Conservation (phyloP, 2,888 invertebrate species). For the Andrena chrysosceles region DNA sequence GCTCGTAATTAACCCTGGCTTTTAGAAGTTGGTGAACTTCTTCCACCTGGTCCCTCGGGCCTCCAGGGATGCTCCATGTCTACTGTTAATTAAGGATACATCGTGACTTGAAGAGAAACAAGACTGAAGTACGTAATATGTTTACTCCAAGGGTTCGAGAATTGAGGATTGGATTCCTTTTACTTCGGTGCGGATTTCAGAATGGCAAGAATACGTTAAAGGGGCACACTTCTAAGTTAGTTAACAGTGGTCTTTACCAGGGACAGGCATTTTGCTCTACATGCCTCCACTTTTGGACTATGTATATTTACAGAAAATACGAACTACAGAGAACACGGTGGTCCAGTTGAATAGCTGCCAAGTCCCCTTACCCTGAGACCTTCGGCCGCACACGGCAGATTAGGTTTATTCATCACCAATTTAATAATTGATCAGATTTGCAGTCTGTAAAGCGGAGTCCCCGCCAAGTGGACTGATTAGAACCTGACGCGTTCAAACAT, state of each 20-base stretch:
- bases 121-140: not conserved
- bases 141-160: not conserved
- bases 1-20: not conserved
- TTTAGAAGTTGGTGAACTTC: not conserved
- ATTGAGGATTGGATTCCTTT: not conserved
- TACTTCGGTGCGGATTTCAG: too few relatives aligned
- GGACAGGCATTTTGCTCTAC: not conserved
- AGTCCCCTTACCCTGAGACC: not conserved
- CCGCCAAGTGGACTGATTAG: too few relatives aligned
- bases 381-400: not conserved
- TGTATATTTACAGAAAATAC: not conserved
- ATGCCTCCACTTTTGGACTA: not conserved
- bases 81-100: not conserved
- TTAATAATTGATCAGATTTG: not conserved
- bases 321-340: not conserved
- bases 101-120: not conserved
- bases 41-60: not conserved
- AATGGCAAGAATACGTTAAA: not conserved
- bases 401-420: not conserved
- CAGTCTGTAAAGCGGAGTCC: not conserved
- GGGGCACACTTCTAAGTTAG: not conserved
- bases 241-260: not conserved
- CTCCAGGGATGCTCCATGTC: not conserved
- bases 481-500: too few relatives aligned
- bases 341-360: conserved; percentile 1